Evolutionary conservation across 2,797 vertebrate genomes (phyloP).

Genomic region (Loriculus beryllinus): DNA sequence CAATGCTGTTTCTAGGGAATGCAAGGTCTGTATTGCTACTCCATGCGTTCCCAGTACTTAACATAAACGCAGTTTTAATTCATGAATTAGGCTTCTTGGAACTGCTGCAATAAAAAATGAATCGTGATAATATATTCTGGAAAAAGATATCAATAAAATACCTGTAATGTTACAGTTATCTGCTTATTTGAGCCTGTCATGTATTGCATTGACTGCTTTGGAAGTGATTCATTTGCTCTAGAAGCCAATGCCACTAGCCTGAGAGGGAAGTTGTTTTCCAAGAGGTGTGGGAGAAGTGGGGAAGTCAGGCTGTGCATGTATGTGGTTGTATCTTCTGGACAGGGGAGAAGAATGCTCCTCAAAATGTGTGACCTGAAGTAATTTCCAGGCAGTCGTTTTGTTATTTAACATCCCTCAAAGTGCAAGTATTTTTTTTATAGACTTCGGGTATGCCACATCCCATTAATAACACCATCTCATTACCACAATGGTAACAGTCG

Average conservation of each 20-base stretch:
- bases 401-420: slow-evolving; percentile 55
- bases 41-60: background rate
- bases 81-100: background rate
- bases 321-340: background rate
- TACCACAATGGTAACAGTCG: slow-evolving; percentile 57
- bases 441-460: slow-evolving; percentile 59
- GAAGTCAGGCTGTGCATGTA: background rate
- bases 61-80: background rate
- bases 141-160: background rate
- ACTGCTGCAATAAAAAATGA: background rate
- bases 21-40: background rate
- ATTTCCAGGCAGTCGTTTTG: slow-evolving; percentile 22
- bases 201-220: background rate
- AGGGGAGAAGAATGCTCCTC: background rate
- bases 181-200: background rate
- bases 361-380: background rate
- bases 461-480: slow-evolving; percentile 54
- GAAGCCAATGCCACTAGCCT: background rate
- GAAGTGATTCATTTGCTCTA: background rate
- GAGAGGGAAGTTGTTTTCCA: background rate
- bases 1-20: background rate
- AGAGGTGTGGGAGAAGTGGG: rapidly evolving
- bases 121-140: background rate
- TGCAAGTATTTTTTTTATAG: slow-evolving; percentile 28
- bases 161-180: background rate